Evolutionary conservation across 2,113 vertebrate genomes (phyloP).

Genomic region (Collichthys lucidus): DNA sequence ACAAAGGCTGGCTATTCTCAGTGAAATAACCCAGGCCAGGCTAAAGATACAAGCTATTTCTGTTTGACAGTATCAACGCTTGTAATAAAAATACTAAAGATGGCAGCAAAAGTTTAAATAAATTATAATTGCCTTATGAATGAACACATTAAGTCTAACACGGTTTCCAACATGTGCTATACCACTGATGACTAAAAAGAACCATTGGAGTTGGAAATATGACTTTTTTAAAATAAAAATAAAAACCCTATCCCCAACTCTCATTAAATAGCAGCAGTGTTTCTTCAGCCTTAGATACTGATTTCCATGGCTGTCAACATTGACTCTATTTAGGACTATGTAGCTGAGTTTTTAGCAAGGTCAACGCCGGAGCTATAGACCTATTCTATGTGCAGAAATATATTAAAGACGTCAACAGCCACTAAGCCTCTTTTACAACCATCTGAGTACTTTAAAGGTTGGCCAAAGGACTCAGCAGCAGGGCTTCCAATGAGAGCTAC

Average conservation of each 20-base stretch:
- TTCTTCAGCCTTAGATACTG: slow-evolving; percentile 47
- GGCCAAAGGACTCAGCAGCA: slow-evolving; percentile 43
- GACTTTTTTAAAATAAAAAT: background rate
- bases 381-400: slow-evolving; percentile 48
- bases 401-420: slow-evolving; percentile 51
- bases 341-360: slow-evolving; percentile 50
- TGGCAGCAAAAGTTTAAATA: slow-evolving; percentile 47
- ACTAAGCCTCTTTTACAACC: slow-evolving; percentile 60
- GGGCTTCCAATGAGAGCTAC: slow-evolving; percentile 31
- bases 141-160: slow-evolving; percentile 25
- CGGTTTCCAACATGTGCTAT: slow-evolving; percentile 55
- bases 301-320: slow-evolving; percentile 42
- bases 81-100: slow-evolving; percentile 45
- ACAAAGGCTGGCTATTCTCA: slow-evolving; percentile 54
- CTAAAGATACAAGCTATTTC: slow-evolving; percentile 29
- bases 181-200: slow-evolving; percentile 51
- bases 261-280: slow-evolving; percentile 55
- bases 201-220: slow-evolving; percentile 41
- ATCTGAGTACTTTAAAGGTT: slow-evolving; percentile 42
- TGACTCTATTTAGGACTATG: slow-evolving; percentile 36
- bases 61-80: slow-evolving; percentile 45
- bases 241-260: slow-evolving; percentile 28
- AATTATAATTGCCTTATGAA: slow-evolving; percentile 57
- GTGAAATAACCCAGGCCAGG: slow-evolving; percentile 55
- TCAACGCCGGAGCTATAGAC: slow-evolving; percentile 49